Conservation (phyloP, 2,888 invertebrate genomes). For the Acleris emargana region DNA sequence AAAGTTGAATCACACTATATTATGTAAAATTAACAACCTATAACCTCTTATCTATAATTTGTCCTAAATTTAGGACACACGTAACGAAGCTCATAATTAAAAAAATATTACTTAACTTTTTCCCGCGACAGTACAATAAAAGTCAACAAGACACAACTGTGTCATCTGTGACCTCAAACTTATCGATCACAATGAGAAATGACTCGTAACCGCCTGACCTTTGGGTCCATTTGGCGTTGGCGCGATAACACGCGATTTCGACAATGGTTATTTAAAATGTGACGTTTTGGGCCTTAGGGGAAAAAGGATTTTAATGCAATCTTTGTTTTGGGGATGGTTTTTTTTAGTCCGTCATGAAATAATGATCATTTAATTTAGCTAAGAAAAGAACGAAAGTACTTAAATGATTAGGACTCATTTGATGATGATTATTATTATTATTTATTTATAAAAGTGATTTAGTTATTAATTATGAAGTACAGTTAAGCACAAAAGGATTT, state of each 20-base stretch:
- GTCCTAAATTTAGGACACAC: not conserved
- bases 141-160: slow-evolving; percentile 13
- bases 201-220: slow-evolving; percentile 14
- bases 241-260: not conserved
- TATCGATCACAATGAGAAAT: slow-evolving; percentile 8
- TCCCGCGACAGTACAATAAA: slow-evolving; percentile 11
- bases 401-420: no score
- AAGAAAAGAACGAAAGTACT: no score
- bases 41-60: not conserved
- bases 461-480: no score
- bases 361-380: no score
- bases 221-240: slow-evolving; percentile 13
- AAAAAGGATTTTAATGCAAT: slow-evolving; percentile 6
- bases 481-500: no score
- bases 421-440: no score
- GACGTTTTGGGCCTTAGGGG: slow-evolving; percentile 10
- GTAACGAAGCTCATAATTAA: not conserved
- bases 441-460: no score
- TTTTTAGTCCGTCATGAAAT: no score
- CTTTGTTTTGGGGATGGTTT: no score
- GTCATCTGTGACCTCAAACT: slow-evolving; percentile 18
- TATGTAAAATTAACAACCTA: no score
- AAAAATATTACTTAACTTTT: not conserved
- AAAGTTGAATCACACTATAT: no score
- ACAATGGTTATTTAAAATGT: slow-evolving; percentile 15